A percentile compares a stretch with the other conserved stretches of the same genome.
Conservation (phyloP, 2,113 vertebrate genomes). For the Microtus pennsylvanicus region DNA sequence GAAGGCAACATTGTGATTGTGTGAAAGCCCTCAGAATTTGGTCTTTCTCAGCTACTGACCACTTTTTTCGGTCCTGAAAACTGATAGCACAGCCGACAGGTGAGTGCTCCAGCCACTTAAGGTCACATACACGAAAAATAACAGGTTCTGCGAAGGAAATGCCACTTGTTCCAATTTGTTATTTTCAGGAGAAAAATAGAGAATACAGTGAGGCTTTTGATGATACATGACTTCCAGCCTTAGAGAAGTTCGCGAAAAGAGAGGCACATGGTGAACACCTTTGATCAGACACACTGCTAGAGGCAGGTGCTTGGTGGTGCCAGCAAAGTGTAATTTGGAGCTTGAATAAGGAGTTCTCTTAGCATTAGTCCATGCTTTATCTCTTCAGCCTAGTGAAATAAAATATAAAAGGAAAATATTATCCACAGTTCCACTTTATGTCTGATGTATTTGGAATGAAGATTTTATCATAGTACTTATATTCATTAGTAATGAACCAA, state of each 20-base stretch:
- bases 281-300: background rate
- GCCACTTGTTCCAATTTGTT: background rate
- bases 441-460: background rate
- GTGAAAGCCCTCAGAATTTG: background rate
- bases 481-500: background rate
- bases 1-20: background rate
- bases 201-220: background rate
- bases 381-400: background rate
- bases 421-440: background rate
- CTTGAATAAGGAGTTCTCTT: background rate
- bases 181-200: background rate
- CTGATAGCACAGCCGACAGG: background rate
- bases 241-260: background rate
- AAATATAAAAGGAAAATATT: background rate
- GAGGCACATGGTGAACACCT: background rate
- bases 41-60: background rate
- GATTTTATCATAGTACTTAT: constrained; percentile 10
- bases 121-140: background rate
- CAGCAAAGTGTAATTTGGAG: background rate
- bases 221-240: background rate
- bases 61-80: background rate
- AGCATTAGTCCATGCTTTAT: background rate
- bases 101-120: background rate
- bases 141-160: background rate
- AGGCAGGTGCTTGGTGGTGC: background rate